phyloP scores from a whole-genome alignment of 2,888 invertebrate species.

The Ypsolopha sequella region DNA sequence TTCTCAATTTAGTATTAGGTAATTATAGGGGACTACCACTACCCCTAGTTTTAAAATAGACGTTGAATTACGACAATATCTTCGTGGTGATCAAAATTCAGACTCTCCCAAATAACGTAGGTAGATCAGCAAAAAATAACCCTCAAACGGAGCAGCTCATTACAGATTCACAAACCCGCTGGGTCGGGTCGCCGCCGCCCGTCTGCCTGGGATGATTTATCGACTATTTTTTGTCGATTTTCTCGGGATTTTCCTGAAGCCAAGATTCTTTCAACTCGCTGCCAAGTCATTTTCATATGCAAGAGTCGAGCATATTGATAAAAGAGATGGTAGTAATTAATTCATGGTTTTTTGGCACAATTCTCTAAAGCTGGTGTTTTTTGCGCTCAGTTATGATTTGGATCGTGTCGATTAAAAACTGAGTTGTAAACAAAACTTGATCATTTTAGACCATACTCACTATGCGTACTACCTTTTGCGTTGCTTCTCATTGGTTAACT shows the following conservation, averaged over 20 bases:
- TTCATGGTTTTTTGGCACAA: constrained; percentile 25
- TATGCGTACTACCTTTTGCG: too few relatives aligned
- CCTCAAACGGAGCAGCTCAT: constrained; percentile 50
- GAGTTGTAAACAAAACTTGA: too few relatives aligned
- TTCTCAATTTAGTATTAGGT: too few relatives aligned
- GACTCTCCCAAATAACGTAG: background rate
- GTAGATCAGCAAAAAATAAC: constrained; percentile 28
- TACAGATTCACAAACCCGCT: constrained; percentile 43
- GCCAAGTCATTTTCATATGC: constrained; percentile 40
- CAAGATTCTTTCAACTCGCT: constrained; percentile 34
- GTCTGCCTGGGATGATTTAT: constrained; percentile 59
- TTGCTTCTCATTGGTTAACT: too few relatives aligned
- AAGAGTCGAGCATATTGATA: constrained; percentile 51
- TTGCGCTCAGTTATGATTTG: too few relatives aligned
- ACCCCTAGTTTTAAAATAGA: too few relatives aligned
- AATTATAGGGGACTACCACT: too few relatives aligned
- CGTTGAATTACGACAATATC: too few relatives aligned
- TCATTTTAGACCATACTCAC: too few relatives aligned
- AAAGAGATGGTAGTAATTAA: constrained; percentile 28
- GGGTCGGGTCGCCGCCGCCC: constrained; percentile 23
- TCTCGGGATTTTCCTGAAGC: constrained; percentile 26
- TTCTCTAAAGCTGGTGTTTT: background rate
- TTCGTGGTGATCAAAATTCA: background rate
- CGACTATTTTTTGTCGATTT: constrained; percentile 54
- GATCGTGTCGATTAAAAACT: too few relatives aligned